These are phyloP conservation scores for Odontomyia ornata DNA, from an alignment of 2,888 invertebrate genomes.

Conservation along the genomic window DNA sequence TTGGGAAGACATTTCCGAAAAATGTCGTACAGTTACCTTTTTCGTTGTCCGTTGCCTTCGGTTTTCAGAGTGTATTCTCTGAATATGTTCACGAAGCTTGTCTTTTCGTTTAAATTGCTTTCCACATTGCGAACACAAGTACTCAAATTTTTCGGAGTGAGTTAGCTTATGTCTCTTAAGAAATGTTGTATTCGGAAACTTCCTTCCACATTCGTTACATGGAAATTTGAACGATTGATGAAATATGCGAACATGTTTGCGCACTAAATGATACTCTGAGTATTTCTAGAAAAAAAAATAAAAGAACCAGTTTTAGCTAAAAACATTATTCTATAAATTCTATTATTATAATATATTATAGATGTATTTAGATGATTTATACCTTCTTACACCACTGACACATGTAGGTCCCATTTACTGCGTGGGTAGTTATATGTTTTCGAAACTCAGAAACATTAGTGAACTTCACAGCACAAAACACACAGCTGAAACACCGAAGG, in stretches of 20 bases:
- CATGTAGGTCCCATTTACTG: slow-evolving; percentile 71
- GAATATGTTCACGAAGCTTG: slow-evolving; percentile 52
- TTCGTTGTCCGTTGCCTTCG: slow-evolving; percentile 36
- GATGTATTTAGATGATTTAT: slow-evolving; percentile 36
- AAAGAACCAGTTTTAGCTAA: no score
- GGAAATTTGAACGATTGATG: slow-evolving; percentile 75
- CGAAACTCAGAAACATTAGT: slow-evolving; percentile 72
- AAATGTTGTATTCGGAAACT: slow-evolving; percentile 76
- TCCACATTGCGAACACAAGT: slow-evolving; percentile 79
- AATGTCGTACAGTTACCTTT: background rate
- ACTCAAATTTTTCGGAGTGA: slow-evolving; percentile 73
- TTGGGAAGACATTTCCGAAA: background rate
- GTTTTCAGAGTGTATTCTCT: slow-evolving; percentile 49
- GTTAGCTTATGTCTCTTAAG: slow-evolving; percentile 71
- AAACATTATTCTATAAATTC: background rate
- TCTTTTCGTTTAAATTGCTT: slow-evolving; percentile 76
- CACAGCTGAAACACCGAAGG: slow-evolving; percentile 65
- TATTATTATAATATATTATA: no score
- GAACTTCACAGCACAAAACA: slow-evolving; percentile 75
- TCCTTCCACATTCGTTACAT: slow-evolving; percentile 75
- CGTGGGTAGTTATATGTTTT: slow-evolving; percentile 73
- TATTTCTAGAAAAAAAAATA: slow-evolving; percentile 65
- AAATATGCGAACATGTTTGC: slow-evolving; percentile 78
- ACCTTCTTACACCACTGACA: slow-evolving; percentile 76
- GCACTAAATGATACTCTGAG: slow-evolving; percentile 73